phyloP scores from a whole-genome alignment of 2,797 vertebrate species.

The Erethizon dorsatum region DNA sequence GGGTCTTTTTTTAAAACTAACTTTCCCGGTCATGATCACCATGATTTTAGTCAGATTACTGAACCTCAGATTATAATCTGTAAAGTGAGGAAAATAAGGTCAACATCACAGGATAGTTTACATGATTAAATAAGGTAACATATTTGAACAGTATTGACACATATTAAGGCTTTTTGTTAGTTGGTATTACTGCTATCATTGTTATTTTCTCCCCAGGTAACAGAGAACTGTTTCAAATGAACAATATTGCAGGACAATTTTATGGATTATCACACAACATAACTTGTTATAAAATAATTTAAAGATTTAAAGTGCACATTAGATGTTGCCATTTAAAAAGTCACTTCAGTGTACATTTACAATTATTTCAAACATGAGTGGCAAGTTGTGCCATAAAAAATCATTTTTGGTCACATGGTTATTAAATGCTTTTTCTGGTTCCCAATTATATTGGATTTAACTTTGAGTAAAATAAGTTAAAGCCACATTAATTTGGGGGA shows the following conservation, averaged over 20 bases:
- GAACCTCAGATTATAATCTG: not conserved
- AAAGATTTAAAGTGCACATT: not conserved
- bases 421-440: not conserved
- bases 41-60: not conserved
- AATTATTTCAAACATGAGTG: conserved; percentile 27
- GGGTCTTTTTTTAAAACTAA: not conserved
- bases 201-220: not conserved
- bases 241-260: not conserved
- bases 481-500: not conserved
- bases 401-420: conserved; percentile 29
- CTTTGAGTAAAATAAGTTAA: conserved; percentile 28
- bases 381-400: not conserved
- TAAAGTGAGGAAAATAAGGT: not conserved
- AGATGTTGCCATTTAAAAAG: conserved; percentile 32
- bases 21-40: too few relatives aligned
- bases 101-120: not conserved
- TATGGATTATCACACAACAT: conserved; percentile 2
- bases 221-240: not conserved
- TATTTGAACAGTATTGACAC: not conserved
- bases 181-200: not conserved
- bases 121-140: not conserved
- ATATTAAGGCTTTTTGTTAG: not conserved
- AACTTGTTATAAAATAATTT: conserved; percentile 55
- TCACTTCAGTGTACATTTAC: not conserved
- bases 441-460: not conserved